Conservation (phyloP, 2,888 invertebrate species). For the Drosophila borborema region DNA sequence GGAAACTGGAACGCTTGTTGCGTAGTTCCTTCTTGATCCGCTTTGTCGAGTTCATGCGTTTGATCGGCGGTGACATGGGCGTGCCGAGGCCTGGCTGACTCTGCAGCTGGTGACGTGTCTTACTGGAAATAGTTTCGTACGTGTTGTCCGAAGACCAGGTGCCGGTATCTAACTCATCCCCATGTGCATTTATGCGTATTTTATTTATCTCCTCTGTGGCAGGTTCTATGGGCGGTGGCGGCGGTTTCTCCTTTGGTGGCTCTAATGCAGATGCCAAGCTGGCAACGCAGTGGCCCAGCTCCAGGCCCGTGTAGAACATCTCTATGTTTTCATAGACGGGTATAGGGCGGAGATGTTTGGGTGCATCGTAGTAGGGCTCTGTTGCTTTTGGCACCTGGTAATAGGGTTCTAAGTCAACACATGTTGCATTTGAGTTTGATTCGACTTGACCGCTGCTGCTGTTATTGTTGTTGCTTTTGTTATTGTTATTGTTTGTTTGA, state of each 20-base stretch:
- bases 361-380: slow-evolving; percentile 85
- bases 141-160: slow-evolving; percentile 83
- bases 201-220: slow-evolving; percentile 30
- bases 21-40: slow-evolving; percentile 94
- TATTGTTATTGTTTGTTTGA: slow-evolving; percentile 56
- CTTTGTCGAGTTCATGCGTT: slow-evolving; percentile 92
- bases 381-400: slow-evolving; percentile 84
- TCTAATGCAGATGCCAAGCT: slow-evolving; percentile 85
- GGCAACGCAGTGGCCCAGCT: slow-evolving; percentile 40
- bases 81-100: slow-evolving; percentile 27
- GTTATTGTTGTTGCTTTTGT: slow-evolving; percentile 47
- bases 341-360: slow-evolving; percentile 85
- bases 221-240: slow-evolving; percentile 89
- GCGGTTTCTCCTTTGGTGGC: slow-evolving; percentile 94
- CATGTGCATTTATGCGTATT: slow-evolving; percentile 15
- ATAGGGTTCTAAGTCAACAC: slow-evolving; percentile 80
- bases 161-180: slow-evolving; percentile 71
- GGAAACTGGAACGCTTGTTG: slow-evolving; percentile 93
- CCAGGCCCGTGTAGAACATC: slow-evolving; percentile 85
- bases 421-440: slow-evolving; percentile 40
- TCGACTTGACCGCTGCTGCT: slow-evolving; percentile 39
- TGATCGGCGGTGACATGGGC: slow-evolving; percentile 86
- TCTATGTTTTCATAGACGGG: slow-evolving; percentile 88
- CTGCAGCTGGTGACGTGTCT: slow-evolving; percentile 55
- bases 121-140: slow-evolving; percentile 82